These are phyloP conservation scores for Dinoponera quadriceps DNA, from an alignment of 1,140 invertebrate species.

Conservation along the genomic window DNA sequence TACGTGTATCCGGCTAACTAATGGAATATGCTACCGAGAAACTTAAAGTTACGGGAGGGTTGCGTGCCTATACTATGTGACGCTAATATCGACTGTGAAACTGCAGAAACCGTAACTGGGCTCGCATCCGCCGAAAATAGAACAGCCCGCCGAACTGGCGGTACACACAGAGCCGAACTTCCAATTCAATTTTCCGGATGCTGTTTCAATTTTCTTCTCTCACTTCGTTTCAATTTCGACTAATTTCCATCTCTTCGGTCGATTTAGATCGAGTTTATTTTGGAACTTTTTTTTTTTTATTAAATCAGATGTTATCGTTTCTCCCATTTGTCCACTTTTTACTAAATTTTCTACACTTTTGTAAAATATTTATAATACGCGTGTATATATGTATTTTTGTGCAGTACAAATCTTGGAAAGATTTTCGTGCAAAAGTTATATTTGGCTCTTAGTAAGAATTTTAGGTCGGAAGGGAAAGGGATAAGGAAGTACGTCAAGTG, in stretches of 20 bases:
- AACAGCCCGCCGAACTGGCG: neutral
- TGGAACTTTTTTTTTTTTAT: neutral
- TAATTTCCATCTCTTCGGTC: neutral
- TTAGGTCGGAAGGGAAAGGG: neutral
- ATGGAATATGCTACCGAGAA: conserved; percentile 47
- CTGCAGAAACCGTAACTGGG: conserved; percentile 2
- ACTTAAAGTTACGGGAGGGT: conserved; percentile 38
- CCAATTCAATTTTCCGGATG: neutral
- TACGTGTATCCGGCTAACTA: conserved; percentile 45
- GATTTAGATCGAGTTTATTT: neutral
- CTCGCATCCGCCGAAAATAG: neutral
- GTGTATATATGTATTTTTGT: neutral
- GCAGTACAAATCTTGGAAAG: no score
- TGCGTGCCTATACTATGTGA: conserved; percentile 5
- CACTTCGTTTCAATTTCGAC: neutral
- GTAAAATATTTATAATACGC: neutral
- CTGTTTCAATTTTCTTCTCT: conserved; percentile 22
- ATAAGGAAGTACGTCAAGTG: conserved; percentile 25
- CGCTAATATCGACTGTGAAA: conserved; percentile 31
- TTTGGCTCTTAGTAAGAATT: neutral
- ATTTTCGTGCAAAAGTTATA: neutral
- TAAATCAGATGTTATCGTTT: neutral
- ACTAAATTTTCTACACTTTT: neutral
- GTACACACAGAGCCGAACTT: neutral
- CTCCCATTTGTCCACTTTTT: neutral